A percentile compares a stretch with the other conserved stretches of the same genome.
phyloP scores from a whole-genome alignment of 2,888 invertebrate genomes.

The Nomada ferruginata region DNA sequence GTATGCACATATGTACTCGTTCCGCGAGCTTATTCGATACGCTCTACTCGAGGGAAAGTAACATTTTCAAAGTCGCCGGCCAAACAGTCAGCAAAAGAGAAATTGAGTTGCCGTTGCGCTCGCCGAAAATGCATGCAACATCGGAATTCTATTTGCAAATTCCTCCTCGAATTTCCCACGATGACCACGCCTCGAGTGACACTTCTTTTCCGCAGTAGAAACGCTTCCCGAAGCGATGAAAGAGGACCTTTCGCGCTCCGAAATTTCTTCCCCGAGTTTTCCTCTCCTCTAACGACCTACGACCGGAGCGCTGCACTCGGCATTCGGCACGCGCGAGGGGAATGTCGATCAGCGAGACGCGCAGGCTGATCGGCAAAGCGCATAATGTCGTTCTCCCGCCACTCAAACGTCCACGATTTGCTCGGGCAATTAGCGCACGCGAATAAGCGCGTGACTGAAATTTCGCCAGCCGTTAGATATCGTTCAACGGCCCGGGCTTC shows the following conservation, averaged over 20 bases:
- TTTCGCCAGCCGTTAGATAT: conserved; percentile 18
- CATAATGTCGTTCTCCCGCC: conserved; percentile 10
- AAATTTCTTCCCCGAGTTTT: conserved; percentile 4
- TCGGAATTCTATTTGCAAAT: conserved; percentile 29
- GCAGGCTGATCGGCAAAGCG: conserved; percentile 25
- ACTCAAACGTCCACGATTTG: conserved; percentile 1
- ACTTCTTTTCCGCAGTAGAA: background rate
- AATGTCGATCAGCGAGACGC: conserved; percentile 53
- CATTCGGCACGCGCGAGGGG: conserved; percentile 46
- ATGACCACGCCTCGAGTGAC: background rate
- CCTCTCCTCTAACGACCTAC: background rate
- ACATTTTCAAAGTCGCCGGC: conserved; percentile 5
- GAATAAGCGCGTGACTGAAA: conserved; percentile 50
- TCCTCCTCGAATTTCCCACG: conserved; percentile 4
- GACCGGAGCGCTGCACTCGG: conserved; percentile 8
- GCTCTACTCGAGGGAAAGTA: background rate
- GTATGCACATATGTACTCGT: background rate
- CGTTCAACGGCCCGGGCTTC: conserved; percentile 16
- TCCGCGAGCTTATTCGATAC: background rate
- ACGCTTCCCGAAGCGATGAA: background rate
- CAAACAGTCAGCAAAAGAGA: background rate
- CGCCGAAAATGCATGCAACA: background rate
- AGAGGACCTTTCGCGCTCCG: background rate
- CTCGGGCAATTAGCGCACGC: conserved; percentile 42
- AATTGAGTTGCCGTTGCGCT: conserved; percentile 14